Base-by-base conservation (phyloP, 2,113 vertebrate genomes). In the Myotis brandtii region DNA sequence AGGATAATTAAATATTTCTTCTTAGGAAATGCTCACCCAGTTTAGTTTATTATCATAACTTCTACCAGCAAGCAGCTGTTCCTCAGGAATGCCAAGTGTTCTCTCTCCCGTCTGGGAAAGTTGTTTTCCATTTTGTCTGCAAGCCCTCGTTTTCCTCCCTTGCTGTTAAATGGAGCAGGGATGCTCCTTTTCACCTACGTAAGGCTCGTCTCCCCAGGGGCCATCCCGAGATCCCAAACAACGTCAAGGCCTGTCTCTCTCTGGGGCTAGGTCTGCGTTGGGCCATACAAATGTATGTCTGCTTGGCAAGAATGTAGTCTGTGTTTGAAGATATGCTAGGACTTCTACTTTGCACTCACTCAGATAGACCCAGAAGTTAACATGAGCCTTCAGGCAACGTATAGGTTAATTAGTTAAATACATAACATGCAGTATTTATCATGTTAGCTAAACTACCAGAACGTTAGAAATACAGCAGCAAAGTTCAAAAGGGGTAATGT, bases 1-100 rank as follows among this genome's bases (percentile, higher is more conserved):
- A 97, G 97, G 97, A 98, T 99, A 98, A 99, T 98, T 98, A 98
- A 99, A 98, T 98, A 98, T 98, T 98, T 98, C 97, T 98, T 98
- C 97, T 97, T 95, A 96, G 96, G 97, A 98, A 97, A 97, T 96
- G 95, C 95, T 98, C 96, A 93, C 95, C 96, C 96, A 40, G 97
- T 97, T 80, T 95, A 98, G 97, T 98, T 98, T 98, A 97, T 98
- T 98, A 98, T 97, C 98, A 98, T 97, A 94, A 98, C 97, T 98
- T 98, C 73, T 79, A 80, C 1, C 1, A 97, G 96, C 97, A 97
- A 97, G 97, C 87, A 96, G 97, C 96, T 97, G 96, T 95, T 95
- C 85, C 93, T 95, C 46, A 83, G 92, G 94, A 40, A 66, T 93
- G 97, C 97, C 95, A 96, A 91, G 96, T 69, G 86, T 69, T 70